Evolutionary conservation across 1,140 invertebrate species (phyloP), one percentile per base, ranked within the genome.

Genomic region (Drosophila trapezifrons): DNA sequence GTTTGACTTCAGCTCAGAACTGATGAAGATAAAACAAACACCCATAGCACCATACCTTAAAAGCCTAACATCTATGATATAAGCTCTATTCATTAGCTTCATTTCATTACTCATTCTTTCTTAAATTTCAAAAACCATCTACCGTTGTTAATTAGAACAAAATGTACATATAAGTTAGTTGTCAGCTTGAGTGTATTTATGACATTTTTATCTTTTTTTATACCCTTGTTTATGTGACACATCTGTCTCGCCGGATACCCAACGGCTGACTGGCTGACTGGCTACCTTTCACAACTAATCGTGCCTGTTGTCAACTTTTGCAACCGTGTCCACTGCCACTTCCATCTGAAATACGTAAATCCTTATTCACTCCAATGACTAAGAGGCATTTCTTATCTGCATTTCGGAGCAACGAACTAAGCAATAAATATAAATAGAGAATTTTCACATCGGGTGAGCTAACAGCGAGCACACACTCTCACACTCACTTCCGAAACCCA

Each of bases 341-440:
- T 64, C 45, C 32, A 13, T 29, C n/a, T 18, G 25, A 70, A 63
- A 54, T 76, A 25, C 38, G 32, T 58, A 64, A 76, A 67, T 76
- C 72, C 74, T 76, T 76, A 43, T 45, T 42, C 55, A 65, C 29
- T 70, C 46, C 18, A 65, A 57, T 72, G 63, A 64, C 46, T 76
- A 76, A 65, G 29, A 57, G 69, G 42, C 60, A 55, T 78, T 59
- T 71, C 82, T 76, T 76, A 76, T 76, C 73, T 59, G 55, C 20
- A 37, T 45, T n/a, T n/a, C 54, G 57, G 52, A 42, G 46, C 62
- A 76, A 58, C 54, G 65, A 71, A 71, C 67, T 47, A 40, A 57
- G 65, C 67, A 70, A 71, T 71, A 71, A 71, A 71, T 71, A 57
- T 71, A 71, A 71, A 71, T 71, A 71, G 67, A 71, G 43, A 71